Base-by-base conservation (phyloP, 2,113 vertebrate genomes). In the Heterochromis multidens region DNA sequence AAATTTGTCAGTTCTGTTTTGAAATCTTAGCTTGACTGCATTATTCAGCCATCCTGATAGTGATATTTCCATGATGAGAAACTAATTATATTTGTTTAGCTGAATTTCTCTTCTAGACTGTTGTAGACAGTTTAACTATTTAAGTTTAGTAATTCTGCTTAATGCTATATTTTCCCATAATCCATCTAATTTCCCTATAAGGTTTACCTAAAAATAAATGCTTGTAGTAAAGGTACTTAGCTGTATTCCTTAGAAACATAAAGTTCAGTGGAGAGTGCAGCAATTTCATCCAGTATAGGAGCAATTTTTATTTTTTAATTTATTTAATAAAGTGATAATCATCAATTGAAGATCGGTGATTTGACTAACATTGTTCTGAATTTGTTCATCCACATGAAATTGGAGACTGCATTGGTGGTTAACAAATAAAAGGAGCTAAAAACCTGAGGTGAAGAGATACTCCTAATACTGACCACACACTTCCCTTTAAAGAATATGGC, bases 251-350 rank as follows among this genome's bases (percentile, higher is more conserved):
- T 9, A 25, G 63, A 49, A 74, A 37, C 12, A 19, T 29, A 19
- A 81, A 63, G 65, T 72, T 77, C 35, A 89, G 16, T 77, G 72
- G 76, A 61, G 80, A 82, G 46, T 49, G 60, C 19, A 33, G 76
- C 43, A 25, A 40, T 91, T 84, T 78, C 23, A 31, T 77, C 37
- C 29, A 77, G 70, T 25, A 59, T 63, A 61, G 67, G 52, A 86
- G 70, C 21, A 70, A 54, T 86, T 87, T 59, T 87, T 82, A 84
- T n/a, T n/a, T n/a, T n/a, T n/a, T 60, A 84, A 61, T 86, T 86
- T 86, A 60, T 74, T 80, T 43, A 57, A 49, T 74, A 81, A 43
- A 43, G 70, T 49, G 35, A 80, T 49, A 31, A 31, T 56, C 16
- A 79, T 77, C 29, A 13, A 1, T 43, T 72, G 27, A 79, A 72